A percentile compares a stretch with the other conserved stretches of the same genome.
phyloP scores from a whole-genome alignment of 1,140 invertebrate genomes.

The Argopecten irradians region DNA sequence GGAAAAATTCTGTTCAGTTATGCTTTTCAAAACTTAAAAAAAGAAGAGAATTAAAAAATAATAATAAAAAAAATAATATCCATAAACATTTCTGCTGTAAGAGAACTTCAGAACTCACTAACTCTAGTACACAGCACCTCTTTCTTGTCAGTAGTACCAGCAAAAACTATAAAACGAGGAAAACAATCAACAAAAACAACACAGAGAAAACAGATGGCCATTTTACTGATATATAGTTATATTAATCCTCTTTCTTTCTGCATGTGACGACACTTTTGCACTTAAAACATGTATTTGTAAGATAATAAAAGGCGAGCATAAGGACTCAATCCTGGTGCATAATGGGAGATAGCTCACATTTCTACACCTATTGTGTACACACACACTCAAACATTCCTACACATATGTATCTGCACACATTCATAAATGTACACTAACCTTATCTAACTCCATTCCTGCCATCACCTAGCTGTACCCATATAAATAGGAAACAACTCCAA shows the following conservation, averaged over 20 bases:
- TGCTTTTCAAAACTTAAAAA: neutral
- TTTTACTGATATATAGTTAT: neutral
- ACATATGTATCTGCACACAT: too few species aligned
- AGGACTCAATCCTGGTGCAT: constrained; percentile 13
- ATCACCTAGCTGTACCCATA: neutral
- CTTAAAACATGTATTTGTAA: constrained; percentile 18
- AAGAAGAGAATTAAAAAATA: neutral
- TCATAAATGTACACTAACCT: too few species aligned
- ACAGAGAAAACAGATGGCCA: neutral
- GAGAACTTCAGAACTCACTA: neutral
- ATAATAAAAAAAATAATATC: neutral
- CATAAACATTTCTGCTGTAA: neutral
- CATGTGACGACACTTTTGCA: neutral
- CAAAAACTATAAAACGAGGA: neutral
- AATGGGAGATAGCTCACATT: neutral
- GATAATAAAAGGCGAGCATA: constrained; percentile 21
- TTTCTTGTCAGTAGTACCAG: neutral
- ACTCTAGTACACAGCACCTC: neutral
- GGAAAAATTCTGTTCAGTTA: neutral
- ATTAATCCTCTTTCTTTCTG: neutral
- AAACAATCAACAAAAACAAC: neutral
- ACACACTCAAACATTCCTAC: too few species aligned
- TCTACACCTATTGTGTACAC: neutral
- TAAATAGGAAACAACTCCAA: neutral
- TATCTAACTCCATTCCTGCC: too few species aligned